Conservation (phyloP, 2,113 vertebrate species). For the Suncus etruscus region DNA sequence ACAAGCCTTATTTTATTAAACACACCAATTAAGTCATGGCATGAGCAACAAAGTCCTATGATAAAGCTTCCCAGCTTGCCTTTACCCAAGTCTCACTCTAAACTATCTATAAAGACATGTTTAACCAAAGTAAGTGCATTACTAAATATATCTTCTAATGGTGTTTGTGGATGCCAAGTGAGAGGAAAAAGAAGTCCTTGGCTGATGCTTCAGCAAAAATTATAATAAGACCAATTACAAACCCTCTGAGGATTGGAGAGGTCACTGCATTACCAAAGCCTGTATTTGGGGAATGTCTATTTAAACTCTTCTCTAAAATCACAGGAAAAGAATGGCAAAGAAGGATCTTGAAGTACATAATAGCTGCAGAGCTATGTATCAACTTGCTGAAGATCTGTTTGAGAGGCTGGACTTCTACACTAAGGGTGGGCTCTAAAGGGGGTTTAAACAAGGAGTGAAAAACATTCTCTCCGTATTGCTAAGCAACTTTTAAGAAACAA, state of each 20-base stretch:
- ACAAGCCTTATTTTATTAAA: too few species aligned
- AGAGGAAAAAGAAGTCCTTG: background rate
- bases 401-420: background rate
- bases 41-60: too few species aligned
- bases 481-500: too few species aligned
- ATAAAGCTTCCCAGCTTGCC: too few species aligned
- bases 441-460: background rate
- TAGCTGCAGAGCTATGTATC: background rate
- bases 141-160: background rate
- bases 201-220: background rate
- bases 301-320: conserved; percentile 39
- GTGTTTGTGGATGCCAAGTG: background rate
- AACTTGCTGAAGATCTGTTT: background rate
- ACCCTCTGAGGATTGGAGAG: conserved; percentile 27
- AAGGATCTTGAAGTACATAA: background rate
- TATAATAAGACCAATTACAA: conserved; percentile 31
- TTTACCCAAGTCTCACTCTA: background rate
- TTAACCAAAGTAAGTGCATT: background rate
- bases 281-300: background rate
- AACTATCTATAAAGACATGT: background rate
- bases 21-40: too few species aligned
- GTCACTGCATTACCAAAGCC: background rate
- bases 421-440: background rate
- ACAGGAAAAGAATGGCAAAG: background rate
- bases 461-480: too few species aligned